Evolutionary conservation across 2,888 invertebrate species (phyloP).

Genomic region (Melanostoma scalare): DNA sequence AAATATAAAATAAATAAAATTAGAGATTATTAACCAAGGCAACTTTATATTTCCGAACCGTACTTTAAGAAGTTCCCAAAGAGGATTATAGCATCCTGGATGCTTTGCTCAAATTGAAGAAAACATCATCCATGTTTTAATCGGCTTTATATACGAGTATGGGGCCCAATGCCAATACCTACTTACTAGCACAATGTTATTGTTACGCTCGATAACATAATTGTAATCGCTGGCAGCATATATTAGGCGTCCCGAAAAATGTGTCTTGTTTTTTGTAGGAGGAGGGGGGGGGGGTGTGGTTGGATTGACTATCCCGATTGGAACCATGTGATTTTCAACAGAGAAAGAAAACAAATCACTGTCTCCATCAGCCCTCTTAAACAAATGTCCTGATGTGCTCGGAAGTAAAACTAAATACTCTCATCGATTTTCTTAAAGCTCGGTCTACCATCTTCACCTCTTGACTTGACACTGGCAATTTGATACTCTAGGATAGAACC

Average conservation of each 20-base stretch:
- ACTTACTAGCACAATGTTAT: background rate
- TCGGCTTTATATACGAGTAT: background rate
- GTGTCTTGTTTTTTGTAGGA: slow-evolving; percentile 46
- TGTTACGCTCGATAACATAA: slow-evolving; percentile 65
- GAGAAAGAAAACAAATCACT: slow-evolving; percentile 35
- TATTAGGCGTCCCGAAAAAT: slow-evolving; percentile 54
- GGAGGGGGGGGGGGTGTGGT: slow-evolving; percentile 19
- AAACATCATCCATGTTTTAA: background rate
- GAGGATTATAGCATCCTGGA: slow-evolving; percentile 37
- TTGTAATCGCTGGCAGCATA: slow-evolving; percentile 58
- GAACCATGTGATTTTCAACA: slow-evolving; percentile 49
- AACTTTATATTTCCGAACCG: slow-evolving; percentile 16
- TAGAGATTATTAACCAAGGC: slow-evolving; percentile 60
- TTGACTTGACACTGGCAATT: slow-evolving; percentile 62
- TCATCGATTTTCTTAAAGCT: slow-evolving; percentile 62
- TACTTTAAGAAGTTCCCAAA: slow-evolving; percentile 30
- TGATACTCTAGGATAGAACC: slow-evolving; percentile 38
- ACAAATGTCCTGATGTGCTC: slow-evolving; percentile 9
- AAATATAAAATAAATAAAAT: slow-evolving; percentile 13
- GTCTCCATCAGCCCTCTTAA: slow-evolving; percentile 1
- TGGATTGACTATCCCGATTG: slow-evolving; percentile 26
- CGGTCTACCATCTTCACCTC: slow-evolving; percentile 60
- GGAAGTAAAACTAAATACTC: slow-evolving; percentile 60
- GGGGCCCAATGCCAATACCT: background rate
- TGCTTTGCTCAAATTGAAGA: slow-evolving; percentile 40